Evolutionary conservation across 2,113 vertebrate species (phyloP).

Genomic region (Oncorhynchus mykiss): DNA sequence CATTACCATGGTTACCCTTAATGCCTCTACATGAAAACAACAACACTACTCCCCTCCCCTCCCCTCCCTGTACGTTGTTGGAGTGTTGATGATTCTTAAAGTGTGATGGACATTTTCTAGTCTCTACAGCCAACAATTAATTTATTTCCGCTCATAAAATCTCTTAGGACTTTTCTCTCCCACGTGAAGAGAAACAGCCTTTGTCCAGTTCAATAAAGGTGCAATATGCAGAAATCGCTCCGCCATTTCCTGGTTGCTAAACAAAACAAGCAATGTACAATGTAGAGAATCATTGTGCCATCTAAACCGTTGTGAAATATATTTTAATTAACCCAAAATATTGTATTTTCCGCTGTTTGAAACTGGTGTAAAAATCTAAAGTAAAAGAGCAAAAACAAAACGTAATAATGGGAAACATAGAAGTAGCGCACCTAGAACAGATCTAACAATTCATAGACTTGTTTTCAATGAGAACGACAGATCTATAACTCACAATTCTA

Average conservation of each 20-base stretch:
- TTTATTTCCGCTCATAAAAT: slow-evolving; percentile 15
- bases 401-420: no score
- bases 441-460: no score
- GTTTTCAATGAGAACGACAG: no score
- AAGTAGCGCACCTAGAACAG: no score
- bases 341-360: no score
- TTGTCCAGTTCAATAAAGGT: slow-evolving; percentile 22
- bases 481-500: no score
- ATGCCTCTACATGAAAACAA: neutral
- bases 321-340: no score
- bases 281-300: neutral
- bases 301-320: no score
- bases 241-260: neutral
- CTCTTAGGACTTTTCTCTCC: slow-evolving; percentile 1
- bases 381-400: no score
- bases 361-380: no score
- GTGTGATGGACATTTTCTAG: slow-evolving; percentile 25
- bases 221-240: neutral
- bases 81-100: slow-evolving; percentile 18
- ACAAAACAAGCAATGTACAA: neutral
- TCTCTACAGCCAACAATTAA: slow-evolving; percentile 19
- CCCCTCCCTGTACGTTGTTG: slow-evolving; percentile 5
- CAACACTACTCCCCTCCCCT: neutral
- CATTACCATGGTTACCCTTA: slow-evolving; percentile 4
- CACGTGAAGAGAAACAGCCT: neutral